These are phyloP conservation scores for Epizoanthus fatuus DNA, from an alignment of 92 coral and sea anemone genomes.

Conservation along the genomic window DNA sequence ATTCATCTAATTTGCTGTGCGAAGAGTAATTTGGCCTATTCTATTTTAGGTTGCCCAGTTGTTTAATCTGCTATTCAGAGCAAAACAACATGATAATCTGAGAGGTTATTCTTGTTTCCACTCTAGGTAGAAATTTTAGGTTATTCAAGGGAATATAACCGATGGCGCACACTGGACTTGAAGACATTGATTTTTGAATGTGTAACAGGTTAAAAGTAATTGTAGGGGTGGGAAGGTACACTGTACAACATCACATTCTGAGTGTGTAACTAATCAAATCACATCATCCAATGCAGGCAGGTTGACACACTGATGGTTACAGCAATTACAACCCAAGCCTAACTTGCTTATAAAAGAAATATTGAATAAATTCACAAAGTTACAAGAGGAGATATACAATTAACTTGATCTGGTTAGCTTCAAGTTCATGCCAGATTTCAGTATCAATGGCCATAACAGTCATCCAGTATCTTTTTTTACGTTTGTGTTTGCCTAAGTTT, in stretches of 20 bases:
- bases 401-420: too few species aligned
- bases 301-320: too few species aligned
- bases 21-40: not conserved
- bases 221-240: slow-evolving; percentile 49
- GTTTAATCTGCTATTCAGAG: slow-evolving; percentile 20
- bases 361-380: too few species aligned
- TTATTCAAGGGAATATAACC: slow-evolving; percentile 88
- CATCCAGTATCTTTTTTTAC: too few species aligned
- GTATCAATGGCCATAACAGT: too few species aligned
- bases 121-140: slow-evolving; percentile 98
- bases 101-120: slow-evolving; percentile 97
- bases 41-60: slow-evolving; percentile 10
- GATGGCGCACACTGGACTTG: slow-evolving; percentile 92
- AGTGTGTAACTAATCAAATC: too few species aligned
- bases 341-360: too few species aligned
- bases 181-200: slow-evolving; percentile 95
- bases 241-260: not conserved
- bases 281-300: too few species aligned
- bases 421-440: too few species aligned
- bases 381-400: too few species aligned
- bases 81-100: slow-evolving; percentile 71
- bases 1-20: not conserved
- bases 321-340: too few species aligned
- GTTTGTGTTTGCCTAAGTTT: too few species aligned
- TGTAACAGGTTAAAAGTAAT: slow-evolving; percentile 84